Percentiles rank a stretch among this genome's conserved stretches.
phyloP scores from a whole-genome alignment of 2,888 invertebrate genomes.

The Eulithis testata region DNA sequence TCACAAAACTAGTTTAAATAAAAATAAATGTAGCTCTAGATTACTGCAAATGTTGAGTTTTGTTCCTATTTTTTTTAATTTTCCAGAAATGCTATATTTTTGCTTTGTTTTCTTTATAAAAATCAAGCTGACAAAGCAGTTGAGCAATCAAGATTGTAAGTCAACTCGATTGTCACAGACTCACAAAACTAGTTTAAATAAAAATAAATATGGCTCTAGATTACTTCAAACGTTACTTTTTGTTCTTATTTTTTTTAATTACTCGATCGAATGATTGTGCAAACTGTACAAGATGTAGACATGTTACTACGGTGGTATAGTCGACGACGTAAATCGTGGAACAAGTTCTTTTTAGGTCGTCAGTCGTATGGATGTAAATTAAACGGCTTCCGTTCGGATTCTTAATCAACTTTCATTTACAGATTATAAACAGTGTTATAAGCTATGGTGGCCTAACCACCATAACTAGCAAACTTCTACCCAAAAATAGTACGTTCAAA shows the following conservation, averaged over 20 bases:
- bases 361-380: background rate
- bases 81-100: too few species aligned
- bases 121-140: too few species aligned
- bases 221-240: background rate
- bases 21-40: background rate
- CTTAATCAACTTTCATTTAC: constrained; percentile 8
- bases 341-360: constrained; percentile 19
- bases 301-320: constrained; percentile 18
- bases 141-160: too few species aligned
- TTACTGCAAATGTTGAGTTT: background rate
- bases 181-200: background rate
- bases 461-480: too few species aligned
- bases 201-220: background rate
- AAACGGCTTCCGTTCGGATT: constrained; percentile 18
- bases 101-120: too few species aligned
- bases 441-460: background rate
- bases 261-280: background rate
- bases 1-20: background rate
- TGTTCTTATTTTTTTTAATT: background rate
- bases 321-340: constrained; percentile 5
- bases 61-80: too few species aligned
- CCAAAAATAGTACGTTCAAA: too few species aligned
- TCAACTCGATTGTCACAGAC: background rate
- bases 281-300: constrained; percentile 1
- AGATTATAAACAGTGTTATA: background rate